These are phyloP conservation scores for Streptopelia turtur DNA, from an alignment of 2,797 vertebrate species.

Conservation along the genomic window DNA sequence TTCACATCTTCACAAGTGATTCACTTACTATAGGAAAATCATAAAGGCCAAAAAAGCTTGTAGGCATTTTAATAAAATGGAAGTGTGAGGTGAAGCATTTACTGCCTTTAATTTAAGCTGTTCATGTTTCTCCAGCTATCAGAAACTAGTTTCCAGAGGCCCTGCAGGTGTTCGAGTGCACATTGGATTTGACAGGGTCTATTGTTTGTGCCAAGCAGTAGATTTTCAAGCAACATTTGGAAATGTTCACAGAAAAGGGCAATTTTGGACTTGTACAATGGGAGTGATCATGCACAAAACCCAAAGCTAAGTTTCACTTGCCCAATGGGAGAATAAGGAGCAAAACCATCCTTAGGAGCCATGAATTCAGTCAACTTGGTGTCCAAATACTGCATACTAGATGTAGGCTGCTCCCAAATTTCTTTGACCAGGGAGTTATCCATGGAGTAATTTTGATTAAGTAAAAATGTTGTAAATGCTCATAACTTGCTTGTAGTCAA, in stretches of 20 bases:
- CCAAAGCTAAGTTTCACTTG: not conserved
- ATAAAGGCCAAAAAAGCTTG: not conserved
- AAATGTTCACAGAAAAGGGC: constrained; percentile 1
- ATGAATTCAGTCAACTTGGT: not conserved
- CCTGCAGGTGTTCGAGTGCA: not conserved
- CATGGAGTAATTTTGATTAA: not conserved
- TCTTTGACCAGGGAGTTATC: not conserved
- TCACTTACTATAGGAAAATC: not conserved
- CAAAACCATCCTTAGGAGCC: not conserved
- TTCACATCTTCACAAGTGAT: constrained; percentile 20
- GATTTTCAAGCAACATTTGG: constrained; percentile 16
- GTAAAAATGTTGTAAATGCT: not conserved
- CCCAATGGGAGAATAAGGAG: not conserved
- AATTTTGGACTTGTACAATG: not conserved
- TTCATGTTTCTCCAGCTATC: not conserved
- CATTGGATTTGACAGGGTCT: not conserved
- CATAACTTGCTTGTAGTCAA: not conserved
- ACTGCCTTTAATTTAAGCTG: constrained; percentile 21
- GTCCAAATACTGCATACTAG: not conserved
- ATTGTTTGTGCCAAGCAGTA: not conserved
- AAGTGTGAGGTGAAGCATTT: constrained; percentile 63
- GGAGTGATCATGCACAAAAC: not conserved
- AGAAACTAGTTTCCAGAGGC: constrained; percentile 29
- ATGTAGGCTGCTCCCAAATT: not conserved
- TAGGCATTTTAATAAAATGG: constrained; percentile 46